Evolutionary conservation across 2,797 vertebrate genomes (phyloP).

Genomic region (Amazona finschi): DNA sequence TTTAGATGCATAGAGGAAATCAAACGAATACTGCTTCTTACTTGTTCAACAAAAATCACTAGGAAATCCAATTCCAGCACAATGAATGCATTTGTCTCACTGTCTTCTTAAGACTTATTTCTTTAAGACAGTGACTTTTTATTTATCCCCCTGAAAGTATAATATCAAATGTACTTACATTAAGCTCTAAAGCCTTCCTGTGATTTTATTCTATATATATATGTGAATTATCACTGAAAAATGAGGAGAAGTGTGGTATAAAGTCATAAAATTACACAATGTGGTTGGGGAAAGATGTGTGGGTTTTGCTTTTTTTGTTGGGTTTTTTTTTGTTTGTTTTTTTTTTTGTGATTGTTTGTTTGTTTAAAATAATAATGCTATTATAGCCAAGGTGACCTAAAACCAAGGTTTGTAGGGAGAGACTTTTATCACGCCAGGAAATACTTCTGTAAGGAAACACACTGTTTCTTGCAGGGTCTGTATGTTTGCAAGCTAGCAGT

Average conservation of each 20-base stretch:
- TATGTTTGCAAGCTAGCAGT: neutral
- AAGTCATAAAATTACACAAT: neutral
- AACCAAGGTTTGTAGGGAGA: rapidly evolving
- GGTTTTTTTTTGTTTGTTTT: too few relatives aligned
- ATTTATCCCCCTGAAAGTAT: neutral
- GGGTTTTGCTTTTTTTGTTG: neutral
- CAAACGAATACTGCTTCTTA: neutral
- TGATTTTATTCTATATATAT: neutral
- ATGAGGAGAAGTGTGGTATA: neutral
- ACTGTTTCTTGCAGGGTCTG: neutral
- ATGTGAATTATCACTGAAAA: neutral
- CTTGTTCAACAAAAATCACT: neutral
- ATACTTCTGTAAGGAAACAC: neutral
- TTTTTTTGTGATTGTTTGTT: neutral
- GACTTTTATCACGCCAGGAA: neutral
- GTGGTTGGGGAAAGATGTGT: neutral
- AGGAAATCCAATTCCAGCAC: neutral
- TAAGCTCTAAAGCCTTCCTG: neutral
- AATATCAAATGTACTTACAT: neutral
- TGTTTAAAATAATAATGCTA: neutral
- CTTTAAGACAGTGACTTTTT: neutral
- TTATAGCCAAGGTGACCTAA: neutral
- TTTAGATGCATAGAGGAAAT: neutral
- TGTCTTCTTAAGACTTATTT: neutral
- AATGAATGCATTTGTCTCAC: neutral